These are phyloP conservation scores for Nephila pilipes DNA, from an alignment of 1,140 invertebrate genomes.

Conservation along the genomic window DNA sequence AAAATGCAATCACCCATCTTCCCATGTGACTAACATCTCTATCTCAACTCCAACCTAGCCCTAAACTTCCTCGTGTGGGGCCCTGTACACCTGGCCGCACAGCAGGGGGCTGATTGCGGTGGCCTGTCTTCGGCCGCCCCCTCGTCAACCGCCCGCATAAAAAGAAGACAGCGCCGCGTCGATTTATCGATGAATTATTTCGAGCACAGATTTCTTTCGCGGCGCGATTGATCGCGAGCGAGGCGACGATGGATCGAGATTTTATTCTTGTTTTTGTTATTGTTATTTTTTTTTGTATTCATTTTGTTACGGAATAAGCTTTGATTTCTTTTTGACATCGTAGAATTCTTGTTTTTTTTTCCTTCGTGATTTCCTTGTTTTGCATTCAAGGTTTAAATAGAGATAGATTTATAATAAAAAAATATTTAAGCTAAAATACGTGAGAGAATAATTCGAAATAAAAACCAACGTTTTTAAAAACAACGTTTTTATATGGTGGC, in stretches of 20 bases:
- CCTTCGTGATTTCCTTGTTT: not conserved
- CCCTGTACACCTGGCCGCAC: slow-evolving; percentile 48
- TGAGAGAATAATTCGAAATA: no score
- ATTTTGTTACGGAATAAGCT: not conserved
- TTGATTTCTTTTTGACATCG: not conserved
- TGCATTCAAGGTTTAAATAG: not conserved
- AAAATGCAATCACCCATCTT: not conserved
- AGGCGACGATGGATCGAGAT: not conserved
- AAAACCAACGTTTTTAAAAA: no score
- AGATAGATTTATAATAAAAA: no score
- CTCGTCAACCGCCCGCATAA: not conserved
- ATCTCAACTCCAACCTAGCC: not conserved
- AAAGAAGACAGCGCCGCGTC: slow-evolving; percentile 25
- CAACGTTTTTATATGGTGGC: no score
- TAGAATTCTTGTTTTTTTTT: not conserved
- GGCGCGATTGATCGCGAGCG: not conserved
- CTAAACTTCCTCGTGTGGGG: slow-evolving; percentile 49
- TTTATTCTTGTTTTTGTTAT: not conserved
- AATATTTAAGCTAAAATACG: no score
- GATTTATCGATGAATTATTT: slow-evolving; percentile 61
- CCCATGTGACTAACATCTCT: not conserved
- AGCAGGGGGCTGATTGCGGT: slow-evolving; percentile 69
- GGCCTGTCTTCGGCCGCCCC: slow-evolving; percentile 48
- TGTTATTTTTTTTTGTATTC: no score
- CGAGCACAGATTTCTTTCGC: not conserved